These are phyloP conservation scores for Syrphus vitripennis DNA, from an alignment of 2,888 invertebrate species.

Conservation along the genomic window DNA sequence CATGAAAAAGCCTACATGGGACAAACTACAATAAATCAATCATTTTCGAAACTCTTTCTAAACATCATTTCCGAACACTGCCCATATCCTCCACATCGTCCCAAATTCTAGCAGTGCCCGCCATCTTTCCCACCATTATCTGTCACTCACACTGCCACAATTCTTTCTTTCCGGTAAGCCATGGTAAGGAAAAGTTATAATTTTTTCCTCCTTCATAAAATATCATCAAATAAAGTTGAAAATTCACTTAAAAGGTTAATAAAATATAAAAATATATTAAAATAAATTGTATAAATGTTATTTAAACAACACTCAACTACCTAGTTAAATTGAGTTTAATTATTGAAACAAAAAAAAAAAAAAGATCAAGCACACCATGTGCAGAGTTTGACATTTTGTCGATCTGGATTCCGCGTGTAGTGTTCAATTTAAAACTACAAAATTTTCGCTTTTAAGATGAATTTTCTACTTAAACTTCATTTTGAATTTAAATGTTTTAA, in stretches of 20 bases:
- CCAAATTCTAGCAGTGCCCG: conserved; percentile 50
- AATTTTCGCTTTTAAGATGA: conserved; percentile 21
- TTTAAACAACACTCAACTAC: not conserved
- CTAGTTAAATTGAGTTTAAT: not conserved
- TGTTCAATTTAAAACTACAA: not conserved
- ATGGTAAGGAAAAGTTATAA: conserved; percentile 78
- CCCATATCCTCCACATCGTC: conserved; percentile 50
- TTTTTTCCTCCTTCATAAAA: conserved; percentile 72
- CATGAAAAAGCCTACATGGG: too few relatives aligned
- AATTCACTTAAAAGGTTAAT: conserved; percentile 69
- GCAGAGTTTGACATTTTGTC: conserved; percentile 59
- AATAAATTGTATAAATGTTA: not conserved
- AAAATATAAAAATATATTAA: conserved; percentile 70
- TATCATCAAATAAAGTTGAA: conserved; percentile 74
- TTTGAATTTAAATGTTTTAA: not conserved
- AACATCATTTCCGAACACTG: not conserved
- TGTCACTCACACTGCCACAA: conserved; percentile 70
- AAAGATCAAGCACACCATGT: conserved; percentile 51
- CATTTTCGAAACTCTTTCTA: not conserved
- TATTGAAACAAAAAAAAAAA: not conserved
- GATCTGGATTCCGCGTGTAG: conserved; percentile 25
- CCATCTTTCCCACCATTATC: conserved; percentile 51
- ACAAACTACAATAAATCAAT: not conserved
- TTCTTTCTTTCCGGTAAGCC: conserved; percentile 81
- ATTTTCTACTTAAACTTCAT: conserved; percentile 35